phyloP scores from a whole-genome alignment of 2,113 vertebrate species.

The Ailuropoda melanoleuca region DNA sequence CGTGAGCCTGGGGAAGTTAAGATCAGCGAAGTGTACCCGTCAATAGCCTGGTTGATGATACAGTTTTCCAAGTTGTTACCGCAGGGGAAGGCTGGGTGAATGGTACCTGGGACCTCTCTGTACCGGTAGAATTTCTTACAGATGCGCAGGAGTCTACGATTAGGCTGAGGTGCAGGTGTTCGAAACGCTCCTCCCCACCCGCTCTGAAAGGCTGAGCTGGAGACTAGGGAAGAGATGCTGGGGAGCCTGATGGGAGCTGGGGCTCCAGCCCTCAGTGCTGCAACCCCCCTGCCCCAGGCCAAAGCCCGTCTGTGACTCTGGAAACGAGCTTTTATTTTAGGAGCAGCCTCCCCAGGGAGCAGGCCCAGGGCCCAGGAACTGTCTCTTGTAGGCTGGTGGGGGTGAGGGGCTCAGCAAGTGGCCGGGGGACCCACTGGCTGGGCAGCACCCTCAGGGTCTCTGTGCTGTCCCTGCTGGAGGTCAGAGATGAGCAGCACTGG shows the following conservation, averaged over 20 bases:
- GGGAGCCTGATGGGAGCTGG: not conserved
- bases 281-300: not conserved
- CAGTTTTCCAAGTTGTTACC: not conserved
- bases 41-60: not conserved
- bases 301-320: not conserved
- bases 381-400: not conserved
- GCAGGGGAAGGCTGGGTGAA: not conserved
- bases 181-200: no score
- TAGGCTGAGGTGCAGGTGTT: not conserved
- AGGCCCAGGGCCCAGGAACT: not conserved
- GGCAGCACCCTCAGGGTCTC: not conserved
- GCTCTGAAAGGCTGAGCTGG: not conserved
- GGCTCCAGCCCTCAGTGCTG: not conserved
- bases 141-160: not conserved
- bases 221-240: not conserved
- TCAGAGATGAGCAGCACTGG: not conserved
- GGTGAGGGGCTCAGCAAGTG: not conserved
- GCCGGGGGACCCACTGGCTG: not conserved
- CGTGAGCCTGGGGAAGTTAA: not conserved
- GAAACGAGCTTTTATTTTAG: not conserved
- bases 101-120: not conserved
- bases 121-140: not conserved
- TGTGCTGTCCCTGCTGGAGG: not conserved
- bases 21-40: fast-evolving
- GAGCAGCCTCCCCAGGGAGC: not conserved